phyloP scores from a whole-genome alignment of 2,113 vertebrate genomes.

The Anguilla rostrata region DNA sequence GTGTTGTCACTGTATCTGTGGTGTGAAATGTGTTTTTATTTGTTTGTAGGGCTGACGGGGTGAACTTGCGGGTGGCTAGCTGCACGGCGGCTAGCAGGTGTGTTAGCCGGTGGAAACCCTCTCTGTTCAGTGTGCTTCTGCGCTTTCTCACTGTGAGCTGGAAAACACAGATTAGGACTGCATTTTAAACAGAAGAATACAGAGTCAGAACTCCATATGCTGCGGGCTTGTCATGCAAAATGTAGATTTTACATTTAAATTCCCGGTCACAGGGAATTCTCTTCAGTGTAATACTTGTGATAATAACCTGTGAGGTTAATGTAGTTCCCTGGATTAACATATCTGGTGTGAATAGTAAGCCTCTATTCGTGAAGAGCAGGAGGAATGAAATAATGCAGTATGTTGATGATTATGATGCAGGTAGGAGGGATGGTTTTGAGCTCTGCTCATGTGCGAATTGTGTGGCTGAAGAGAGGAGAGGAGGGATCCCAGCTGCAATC shows the following conservation, averaged over 20 bases:
- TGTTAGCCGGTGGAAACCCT: background rate
- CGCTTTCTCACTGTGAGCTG: background rate
- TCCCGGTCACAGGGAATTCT: background rate
- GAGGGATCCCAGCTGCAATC: background rate
- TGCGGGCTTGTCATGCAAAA: background rate
- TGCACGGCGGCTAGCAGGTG: background rate
- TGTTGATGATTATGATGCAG: background rate
- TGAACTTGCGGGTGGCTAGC: background rate
- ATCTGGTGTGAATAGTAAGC: background rate
- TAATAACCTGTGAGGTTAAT: background rate
- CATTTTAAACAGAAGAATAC: background rate
- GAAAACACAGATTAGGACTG: background rate
- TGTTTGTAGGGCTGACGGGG: background rate
- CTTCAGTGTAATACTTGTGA: background rate
- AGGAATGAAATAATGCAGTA: background rate
- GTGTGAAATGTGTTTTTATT: background rate
- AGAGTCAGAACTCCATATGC: no score
- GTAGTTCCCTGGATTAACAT: background rate
- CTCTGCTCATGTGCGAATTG: background rate
- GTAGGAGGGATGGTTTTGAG: background rate
- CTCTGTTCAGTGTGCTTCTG: background rate
- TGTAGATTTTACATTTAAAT: background rate
- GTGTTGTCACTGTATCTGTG: background rate
- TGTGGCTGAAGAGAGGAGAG: background rate
- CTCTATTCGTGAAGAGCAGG: background rate